phyloP scores from a whole-genome alignment of 2,888 invertebrate genomes.

The Lithophane semibrunnea region DNA sequence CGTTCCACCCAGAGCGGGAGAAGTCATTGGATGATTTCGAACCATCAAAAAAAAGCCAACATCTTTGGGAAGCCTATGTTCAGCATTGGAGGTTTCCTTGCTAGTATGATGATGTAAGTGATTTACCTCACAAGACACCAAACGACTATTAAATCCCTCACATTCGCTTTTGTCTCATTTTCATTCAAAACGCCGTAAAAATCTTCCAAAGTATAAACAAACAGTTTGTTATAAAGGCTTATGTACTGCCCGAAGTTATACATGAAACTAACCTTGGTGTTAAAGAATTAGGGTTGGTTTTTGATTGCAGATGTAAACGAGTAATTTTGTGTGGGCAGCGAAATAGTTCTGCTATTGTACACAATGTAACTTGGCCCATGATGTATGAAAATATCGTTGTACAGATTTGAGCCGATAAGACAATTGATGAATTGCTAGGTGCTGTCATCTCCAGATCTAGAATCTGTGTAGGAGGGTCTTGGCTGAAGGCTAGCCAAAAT shows the following conservation, averaged over 20 bases:
- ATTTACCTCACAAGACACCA: neutral
- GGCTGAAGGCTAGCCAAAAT: too few species aligned
- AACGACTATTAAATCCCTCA: slow-evolving; percentile 36
- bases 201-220: slow-evolving; percentile 45
- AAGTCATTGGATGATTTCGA: too few species aligned
- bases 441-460: neutral
- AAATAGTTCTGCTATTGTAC: slow-evolving; percentile 71
- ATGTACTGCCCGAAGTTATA: neutral
- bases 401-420: neutral
- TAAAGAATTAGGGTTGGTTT: neutral
- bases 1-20: too few species aligned
- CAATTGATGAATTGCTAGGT: too few species aligned
- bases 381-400: slow-evolving; percentile 55
- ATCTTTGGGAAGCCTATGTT: too few species aligned
- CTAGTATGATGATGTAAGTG: neutral
- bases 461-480: too few species aligned
- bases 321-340: slow-evolving; percentile 67
- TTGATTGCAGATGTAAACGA: slow-evolving; percentile 2
- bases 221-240: slow-evolving; percentile 31
- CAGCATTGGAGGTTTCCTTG: too few species aligned
- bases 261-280: neutral
- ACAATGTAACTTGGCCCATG: slow-evolving; percentile 66
- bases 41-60: too few species aligned
- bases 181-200: slow-evolving; percentile 44
- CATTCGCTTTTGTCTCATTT: slow-evolving; percentile 37